Evolutionary conservation across 2,888 invertebrate species (phyloP).

Genomic region (Alsophila aescularia): DNA sequence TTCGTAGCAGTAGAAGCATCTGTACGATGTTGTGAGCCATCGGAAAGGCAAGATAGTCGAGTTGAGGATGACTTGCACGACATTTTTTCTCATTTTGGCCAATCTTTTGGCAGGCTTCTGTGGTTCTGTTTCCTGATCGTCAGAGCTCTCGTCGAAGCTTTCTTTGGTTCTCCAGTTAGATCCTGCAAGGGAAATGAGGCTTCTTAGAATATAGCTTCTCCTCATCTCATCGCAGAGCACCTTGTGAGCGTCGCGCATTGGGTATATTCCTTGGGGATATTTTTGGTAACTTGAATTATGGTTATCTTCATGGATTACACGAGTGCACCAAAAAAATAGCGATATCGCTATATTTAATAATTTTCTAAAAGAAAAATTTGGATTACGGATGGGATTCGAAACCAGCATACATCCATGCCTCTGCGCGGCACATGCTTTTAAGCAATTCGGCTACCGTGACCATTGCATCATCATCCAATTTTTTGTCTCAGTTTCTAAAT

Average conservation of each 20-base stretch:
- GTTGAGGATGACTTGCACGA: constrained; percentile 46
- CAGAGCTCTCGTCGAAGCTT: constrained; percentile 15
- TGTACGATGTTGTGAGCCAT: constrained; percentile 47
- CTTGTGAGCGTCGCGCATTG: background rate
- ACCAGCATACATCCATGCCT: too few species aligned
- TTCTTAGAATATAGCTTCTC: constrained; percentile 1
- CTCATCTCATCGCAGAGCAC: too few species aligned
- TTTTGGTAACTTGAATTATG: too few species aligned
- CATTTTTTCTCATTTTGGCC: constrained; percentile 45
- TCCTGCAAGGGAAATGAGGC: constrained; percentile 10
- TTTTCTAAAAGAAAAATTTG: too few species aligned
- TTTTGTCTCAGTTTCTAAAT: too few species aligned
- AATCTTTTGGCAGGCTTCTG: background rate
- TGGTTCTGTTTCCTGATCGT: constrained; percentile 2
- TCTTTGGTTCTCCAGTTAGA: constrained; percentile 5
- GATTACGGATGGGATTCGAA: too few species aligned
- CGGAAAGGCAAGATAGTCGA: constrained; percentile 52
- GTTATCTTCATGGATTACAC: too few species aligned
- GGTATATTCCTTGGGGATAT: background rate
- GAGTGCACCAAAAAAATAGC: too few species aligned
- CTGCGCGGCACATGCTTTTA: too few species aligned
- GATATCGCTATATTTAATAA: too few species aligned
- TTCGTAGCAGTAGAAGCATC: constrained; percentile 54
- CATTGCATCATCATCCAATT: too few species aligned
- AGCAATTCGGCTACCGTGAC: too few species aligned